Conservation (phyloP, 1,140 invertebrate genomes). For the Anastrepha ludens region DNA sequence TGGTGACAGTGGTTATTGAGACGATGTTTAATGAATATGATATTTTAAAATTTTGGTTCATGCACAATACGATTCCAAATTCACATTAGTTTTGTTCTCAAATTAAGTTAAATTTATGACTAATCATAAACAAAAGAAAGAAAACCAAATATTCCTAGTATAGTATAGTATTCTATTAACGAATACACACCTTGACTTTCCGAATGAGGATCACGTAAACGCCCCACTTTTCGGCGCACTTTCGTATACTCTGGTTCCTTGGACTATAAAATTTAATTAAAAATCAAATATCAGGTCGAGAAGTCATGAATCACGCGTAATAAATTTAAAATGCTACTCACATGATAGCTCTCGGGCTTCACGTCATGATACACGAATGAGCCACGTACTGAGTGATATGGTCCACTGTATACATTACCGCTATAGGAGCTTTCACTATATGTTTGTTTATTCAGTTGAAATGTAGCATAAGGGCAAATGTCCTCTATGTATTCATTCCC, state of each 20-base stretch:
- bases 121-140: neutral
- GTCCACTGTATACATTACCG: conserved; percentile 89
- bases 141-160: neutral
- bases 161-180: neutral
- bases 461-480: conserved; percentile 92
- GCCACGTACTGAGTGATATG: conserved; percentile 88
- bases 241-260: conserved; percentile 89
- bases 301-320: neutral
- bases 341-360: conserved; percentile 77
- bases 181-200: conserved; percentile 84
- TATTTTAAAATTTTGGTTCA: neutral
- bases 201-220: conserved; percentile 84
- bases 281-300: neutral
- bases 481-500: conserved; percentile 89
- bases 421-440: conserved; percentile 92
- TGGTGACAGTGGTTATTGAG: conserved; percentile 72
- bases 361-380: conserved; percentile 93
- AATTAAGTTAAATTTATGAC: neutral
- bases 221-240: conserved; percentile 85
- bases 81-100: too few species aligned
- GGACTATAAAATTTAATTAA: conserved; percentile 74
- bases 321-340: conserved; percentile 66
- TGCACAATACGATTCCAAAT: neutral
- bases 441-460: conserved; percentile 89
- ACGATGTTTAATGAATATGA: neutral